Base-by-base conservation (phyloP, 2,113 vertebrate genomes). In the Elachura formosa region DNA sequence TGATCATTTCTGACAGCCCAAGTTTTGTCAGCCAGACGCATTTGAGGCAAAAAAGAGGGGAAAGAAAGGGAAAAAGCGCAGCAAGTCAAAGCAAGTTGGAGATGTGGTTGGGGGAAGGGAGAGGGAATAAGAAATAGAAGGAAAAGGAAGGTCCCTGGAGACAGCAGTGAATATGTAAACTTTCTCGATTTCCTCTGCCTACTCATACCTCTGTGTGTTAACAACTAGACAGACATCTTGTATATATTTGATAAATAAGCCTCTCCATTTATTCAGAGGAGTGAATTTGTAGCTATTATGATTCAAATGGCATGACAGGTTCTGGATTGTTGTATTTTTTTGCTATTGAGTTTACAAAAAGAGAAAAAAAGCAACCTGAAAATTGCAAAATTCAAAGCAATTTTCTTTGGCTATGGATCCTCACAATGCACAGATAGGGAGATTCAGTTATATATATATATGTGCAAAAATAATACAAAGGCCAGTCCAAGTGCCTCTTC, bases 201-300 rank as follows among this genome's bases (percentile, higher is more conserved):
- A 89, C 97, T 97, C 97, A 93, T 84, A 97, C 90, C 93, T 94
- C 93, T 90, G 93, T 94, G 95, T 96, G 95, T 97, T 98, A 97
- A 97, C 97, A 97, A 96, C 96, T 38, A 97, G 76, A 98, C 96
- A 98, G 98, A 97, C 97, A 98, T 97, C 97, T 97, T 97, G 97
- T 97, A 97, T 97, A 76, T 98, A 96, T 98, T 98, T 97, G 97
- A 97, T 98, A 98, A 98, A 98, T 98, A 98, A 98, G 97, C 95
- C 95, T 97, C 97, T 97, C 97, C 96, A 93, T 98, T 98, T 97
- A 98, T 98, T 98, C 98, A 98, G 93, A 94, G 95, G 95, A 98
- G 97, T 98, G 97, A 98, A 98, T 98, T 97, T 98, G 98, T 97
- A 97, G 97, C 97, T 98, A 98, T 98, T 98, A 98, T 98, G 97